Evolutionary conservation across 2,113 vertebrate species (phyloP), one percentile per base, ranked within the genome.

Genomic region (Ciconia boyciana): DNA sequence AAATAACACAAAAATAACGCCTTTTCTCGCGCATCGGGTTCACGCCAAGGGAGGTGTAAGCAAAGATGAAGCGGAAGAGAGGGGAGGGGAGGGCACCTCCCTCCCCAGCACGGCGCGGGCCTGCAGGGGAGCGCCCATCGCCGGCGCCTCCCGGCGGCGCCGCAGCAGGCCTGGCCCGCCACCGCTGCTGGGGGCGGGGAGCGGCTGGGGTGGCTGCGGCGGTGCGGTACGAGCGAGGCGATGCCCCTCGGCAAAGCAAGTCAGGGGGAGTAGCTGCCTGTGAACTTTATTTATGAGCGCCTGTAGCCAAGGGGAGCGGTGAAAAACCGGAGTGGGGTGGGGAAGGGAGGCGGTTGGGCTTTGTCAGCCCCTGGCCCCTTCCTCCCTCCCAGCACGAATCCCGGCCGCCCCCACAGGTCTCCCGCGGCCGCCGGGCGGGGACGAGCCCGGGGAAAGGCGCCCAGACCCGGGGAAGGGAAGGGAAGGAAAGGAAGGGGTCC

Each of bases 181-280:
- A 3, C 11, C 61, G 15, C 46, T 9, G n/a, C 36, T 16, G 19
- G 34, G 65, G 21, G 25, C 20, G n/a, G n/a, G 22, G 39, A 48
- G 48, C 19, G 14, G 16, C 32, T 4, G 20, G 19, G 43, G 9
- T 1, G 46, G 19, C 61, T 39, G 7, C 2, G 21, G 32, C 15
- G 16, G 10, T 21, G 36, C 24, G 51, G 18, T 21, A 13, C 24
- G n/a, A 26, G 52, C 34, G 4, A 7, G n/a, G 39, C 31, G 9
- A 22, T 43, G 51, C 8, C 26, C 21, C 10, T 64, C 39, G 17
- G 31, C 29, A 2, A 34, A 21, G 62, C 16, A 9, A 4, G 29
- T 1, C 7, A 5, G 20, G 14, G 18, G 3, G 7, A 19, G 13
- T 0, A 24, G 51, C 31, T 65, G 41, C 34, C 31, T 6, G 7